Conservation (phyloP, 2,113 vertebrate species). For the Lota lota region DNA sequence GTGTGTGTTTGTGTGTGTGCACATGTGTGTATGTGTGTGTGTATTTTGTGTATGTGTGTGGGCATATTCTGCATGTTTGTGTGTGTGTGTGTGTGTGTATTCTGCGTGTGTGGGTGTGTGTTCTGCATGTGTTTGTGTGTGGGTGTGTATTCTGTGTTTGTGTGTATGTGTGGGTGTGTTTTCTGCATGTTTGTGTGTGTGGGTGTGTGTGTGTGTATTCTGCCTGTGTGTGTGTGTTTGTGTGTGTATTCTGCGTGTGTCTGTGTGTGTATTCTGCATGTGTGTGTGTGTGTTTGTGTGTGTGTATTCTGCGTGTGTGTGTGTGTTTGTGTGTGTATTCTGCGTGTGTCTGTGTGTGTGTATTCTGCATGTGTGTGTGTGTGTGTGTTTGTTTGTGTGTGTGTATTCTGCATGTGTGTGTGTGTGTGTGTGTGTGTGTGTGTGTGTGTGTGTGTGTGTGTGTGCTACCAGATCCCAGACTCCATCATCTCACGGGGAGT, state of each 20-base stretch:
- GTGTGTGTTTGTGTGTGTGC: background rate
- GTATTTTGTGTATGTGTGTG: background rate
- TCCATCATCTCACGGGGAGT: slow-evolving; percentile 98
- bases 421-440: slow-evolving; percentile 20
- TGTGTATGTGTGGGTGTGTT: background rate
- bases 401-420: slow-evolving; percentile 19
- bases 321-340: background rate
- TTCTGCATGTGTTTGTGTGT: background rate
- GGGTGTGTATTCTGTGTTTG: background rate
- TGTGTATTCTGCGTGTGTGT: background rate
- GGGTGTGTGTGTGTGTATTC: background rate
- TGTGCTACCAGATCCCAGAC: slow-evolving; percentile 89
- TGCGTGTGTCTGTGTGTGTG: background rate
- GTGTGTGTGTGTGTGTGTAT: background rate
- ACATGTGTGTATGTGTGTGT: background rate
- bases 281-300: background rate
- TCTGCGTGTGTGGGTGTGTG: background rate
- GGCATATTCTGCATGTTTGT: background rate
- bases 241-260: background rate
- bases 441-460: slow-evolving; percentile 15
- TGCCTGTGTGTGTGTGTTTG: background rate
- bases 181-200: background rate
- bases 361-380: slow-evolving; percentile 4
- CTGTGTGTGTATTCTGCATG: background rate
- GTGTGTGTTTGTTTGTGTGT: slow-evolving; percentile 14